phyloP scores from a whole-genome alignment of 2,113 vertebrate genomes.

The Phodopus roborovskii region DNA sequence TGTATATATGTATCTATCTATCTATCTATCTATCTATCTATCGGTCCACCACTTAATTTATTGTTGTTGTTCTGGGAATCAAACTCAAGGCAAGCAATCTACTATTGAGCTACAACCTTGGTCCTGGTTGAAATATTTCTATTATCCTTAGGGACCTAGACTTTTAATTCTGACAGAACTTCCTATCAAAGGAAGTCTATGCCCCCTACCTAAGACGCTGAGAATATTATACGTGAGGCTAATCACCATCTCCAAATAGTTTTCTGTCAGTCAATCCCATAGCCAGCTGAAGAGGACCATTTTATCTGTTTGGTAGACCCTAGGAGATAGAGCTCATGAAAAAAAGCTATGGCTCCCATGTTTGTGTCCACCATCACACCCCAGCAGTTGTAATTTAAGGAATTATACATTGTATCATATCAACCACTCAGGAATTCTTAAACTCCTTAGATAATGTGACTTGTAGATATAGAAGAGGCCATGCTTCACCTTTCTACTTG shows the following conservation, averaged over 20 bases:
- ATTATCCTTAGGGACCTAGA: background rate
- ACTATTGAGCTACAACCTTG: background rate
- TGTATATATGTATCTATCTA: no score
- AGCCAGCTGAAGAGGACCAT: background rate
- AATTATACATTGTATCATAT: background rate
- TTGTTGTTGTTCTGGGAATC: background rate
- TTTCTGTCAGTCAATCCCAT: background rate
- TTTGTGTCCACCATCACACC: background rate
- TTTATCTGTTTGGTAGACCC: background rate
- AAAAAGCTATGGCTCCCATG: background rate
- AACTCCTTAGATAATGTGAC: background rate
- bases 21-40: no score
- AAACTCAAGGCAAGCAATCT: background rate
- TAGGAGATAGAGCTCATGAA: background rate
- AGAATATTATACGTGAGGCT: background rate
- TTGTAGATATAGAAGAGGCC: background rate
- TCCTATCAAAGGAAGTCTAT: background rate
- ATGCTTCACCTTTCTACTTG: background rate
- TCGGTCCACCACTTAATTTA: no score
- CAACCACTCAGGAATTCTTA: background rate
- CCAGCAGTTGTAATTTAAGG: background rate
- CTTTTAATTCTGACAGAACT: background rate
- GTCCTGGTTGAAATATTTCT: background rate
- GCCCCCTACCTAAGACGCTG: background rate
- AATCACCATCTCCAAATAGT: background rate